phyloP scores from a whole-genome alignment of 64 coral and sea anemone species.

The Montipora efflorescens region DNA sequence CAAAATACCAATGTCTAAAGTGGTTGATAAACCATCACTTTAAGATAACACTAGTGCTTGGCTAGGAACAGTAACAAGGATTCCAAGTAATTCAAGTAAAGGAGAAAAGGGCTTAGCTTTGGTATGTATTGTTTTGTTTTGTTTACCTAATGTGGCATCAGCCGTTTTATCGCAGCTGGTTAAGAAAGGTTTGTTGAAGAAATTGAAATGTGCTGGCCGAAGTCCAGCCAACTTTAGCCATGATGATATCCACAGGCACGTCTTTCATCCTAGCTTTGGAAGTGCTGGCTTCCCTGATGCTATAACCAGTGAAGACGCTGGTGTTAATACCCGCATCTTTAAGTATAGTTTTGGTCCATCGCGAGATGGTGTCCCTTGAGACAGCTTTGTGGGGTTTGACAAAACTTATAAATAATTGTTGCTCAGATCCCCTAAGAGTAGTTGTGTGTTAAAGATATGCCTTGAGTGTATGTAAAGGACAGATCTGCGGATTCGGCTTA shows the following conservation, averaged over 20 bases:
- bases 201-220: background rate
- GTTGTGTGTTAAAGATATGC: background rate
- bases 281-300: background rate
- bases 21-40: too few relatives aligned
- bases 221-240: background rate
- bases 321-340: background rate
- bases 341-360: slow-evolving; percentile 1
- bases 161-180: too few relatives aligned
- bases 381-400: background rate
- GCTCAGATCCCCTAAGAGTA: background rate
- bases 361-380: background rate
- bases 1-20: too few relatives aligned
- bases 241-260: background rate
- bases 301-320: slow-evolving; percentile 1
- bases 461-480: background rate
- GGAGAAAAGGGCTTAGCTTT: too few relatives aligned
- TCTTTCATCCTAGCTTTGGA: slow-evolving; percentile 32
- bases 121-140: too few relatives aligned
- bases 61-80: too few relatives aligned
- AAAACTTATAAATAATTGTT: background rate
- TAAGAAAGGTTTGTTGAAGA: too few relatives aligned
- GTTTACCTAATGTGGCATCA: too few relatives aligned
- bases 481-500: background rate
- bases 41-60: too few relatives aligned
- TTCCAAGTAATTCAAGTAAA: too few relatives aligned